Percentiles rank a stretch among this genome's conserved stretches.
phyloP scores from a whole-genome alignment of 2,888 invertebrate genomes.

The Eupeodes luniger region DNA sequence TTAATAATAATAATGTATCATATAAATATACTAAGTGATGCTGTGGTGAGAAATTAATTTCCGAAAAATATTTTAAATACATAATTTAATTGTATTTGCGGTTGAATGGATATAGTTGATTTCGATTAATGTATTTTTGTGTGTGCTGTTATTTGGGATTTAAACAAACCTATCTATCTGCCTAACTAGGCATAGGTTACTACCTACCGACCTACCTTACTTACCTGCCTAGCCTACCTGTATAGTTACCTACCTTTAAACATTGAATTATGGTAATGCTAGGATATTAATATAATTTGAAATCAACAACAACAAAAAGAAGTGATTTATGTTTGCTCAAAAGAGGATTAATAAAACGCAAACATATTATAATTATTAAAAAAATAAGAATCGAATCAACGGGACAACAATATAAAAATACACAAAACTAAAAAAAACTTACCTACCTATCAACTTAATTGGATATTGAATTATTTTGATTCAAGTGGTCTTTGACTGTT shows the following conservation, averaged over 20 bases:
- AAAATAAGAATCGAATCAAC: background rate
- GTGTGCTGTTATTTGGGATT: background rate
- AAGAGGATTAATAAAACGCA: slow-evolving; percentile 28
- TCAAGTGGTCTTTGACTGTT: background rate
- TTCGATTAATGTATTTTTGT: background rate
- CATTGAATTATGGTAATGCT: background rate
- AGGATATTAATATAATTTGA: slow-evolving; percentile 3
- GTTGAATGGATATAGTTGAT: slow-evolving; percentile 47
- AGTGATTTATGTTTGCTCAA: slow-evolving; percentile 17
- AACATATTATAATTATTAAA: background rate
- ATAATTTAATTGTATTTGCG: slow-evolving; percentile 60
- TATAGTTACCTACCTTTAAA: background rate
- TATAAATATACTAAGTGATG: background rate
- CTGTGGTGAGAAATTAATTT: slow-evolving; percentile 39
- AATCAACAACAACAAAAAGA: background rate
- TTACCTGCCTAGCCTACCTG: background rate
- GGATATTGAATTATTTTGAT: slow-evolving; percentile 23
- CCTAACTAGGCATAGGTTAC: no score
- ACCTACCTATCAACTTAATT: background rate
- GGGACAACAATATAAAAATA: background rate
- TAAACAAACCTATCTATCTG: background rate
- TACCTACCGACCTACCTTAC: background rate
- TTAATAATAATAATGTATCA: background rate
- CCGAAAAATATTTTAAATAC: slow-evolving; percentile 16
- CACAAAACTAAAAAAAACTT: background rate